Conservation (phyloP, 2,888 invertebrate species). For the Limnephilus rhombicus region DNA sequence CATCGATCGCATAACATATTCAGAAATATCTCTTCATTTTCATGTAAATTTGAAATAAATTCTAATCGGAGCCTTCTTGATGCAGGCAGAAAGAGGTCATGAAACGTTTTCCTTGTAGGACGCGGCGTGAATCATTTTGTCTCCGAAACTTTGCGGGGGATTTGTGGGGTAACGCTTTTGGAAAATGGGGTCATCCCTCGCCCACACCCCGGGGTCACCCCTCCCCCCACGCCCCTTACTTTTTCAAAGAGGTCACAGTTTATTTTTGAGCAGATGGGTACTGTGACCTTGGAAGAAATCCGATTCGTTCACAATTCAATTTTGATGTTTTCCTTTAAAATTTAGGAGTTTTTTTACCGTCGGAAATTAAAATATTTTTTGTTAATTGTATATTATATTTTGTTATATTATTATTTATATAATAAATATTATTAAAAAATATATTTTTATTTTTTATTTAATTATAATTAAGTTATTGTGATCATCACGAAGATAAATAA, state of each 20-base stretch:
- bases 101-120: neutral
- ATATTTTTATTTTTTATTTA: too few relatives aligned
- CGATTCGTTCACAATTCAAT: neutral
- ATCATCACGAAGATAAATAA: too few relatives aligned
- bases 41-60: neutral
- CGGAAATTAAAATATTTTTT: too few relatives aligned
- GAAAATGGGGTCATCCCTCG: slow-evolving; percentile 3
- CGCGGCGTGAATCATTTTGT: slow-evolving; percentile 19
- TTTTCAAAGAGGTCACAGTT: neutral
- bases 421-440: too few relatives aligned
- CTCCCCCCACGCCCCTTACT: neutral
- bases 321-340: neutral
- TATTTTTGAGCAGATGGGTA: neutral
- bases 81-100: neutral
- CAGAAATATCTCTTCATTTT: neutral
- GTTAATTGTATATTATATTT: too few relatives aligned
- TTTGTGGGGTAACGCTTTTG: neutral
- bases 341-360: neutral
- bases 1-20: neutral
- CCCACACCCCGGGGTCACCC: neutral
- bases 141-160: slow-evolving; percentile 5
- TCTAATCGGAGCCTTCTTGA: neutral
- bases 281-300: neutral
- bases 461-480: too few relatives aligned
- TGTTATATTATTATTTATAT: too few relatives aligned